phyloP scores from a whole-genome alignment of 2,888 invertebrate species.

The Choreutis nemorana region DNA sequence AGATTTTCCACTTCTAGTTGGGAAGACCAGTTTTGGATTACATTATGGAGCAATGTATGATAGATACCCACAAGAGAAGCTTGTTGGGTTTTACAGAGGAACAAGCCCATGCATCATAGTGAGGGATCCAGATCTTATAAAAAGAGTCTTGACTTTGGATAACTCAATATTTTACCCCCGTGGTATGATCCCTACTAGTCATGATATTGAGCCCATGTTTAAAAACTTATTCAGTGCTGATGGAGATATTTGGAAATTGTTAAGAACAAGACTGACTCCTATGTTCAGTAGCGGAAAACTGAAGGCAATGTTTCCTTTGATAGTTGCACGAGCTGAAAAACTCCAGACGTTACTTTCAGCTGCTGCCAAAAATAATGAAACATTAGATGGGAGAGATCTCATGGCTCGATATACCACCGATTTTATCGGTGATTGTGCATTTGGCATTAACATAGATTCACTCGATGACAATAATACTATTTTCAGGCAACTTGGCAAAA shows the following conservation, averaged over 20 bases:
- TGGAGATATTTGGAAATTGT: conserved; percentile 39
- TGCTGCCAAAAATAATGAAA: conserved; percentile 17
- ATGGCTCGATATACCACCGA: conserved; percentile 39
- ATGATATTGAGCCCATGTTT: conserved; percentile 25
- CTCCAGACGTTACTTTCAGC: conserved; percentile 16
- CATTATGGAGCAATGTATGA: conserved; percentile 26
- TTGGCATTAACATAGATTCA: conserved; percentile 30
- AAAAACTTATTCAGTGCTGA: conserved; percentile 31
- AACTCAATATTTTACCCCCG: conserved; percentile 32
- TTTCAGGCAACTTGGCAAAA: conserved; percentile 18
- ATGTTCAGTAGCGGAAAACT: conserved; percentile 42
- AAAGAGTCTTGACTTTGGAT: conserved; percentile 21
- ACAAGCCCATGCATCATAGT: conserved; percentile 31
- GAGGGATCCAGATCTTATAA: conserved; percentile 31
- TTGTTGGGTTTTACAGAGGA: conserved; percentile 35
- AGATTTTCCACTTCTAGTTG: conserved; percentile 22
- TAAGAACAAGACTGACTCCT: conserved; percentile 36
- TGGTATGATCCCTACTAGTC: conserved; percentile 21
- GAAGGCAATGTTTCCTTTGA: conserved; percentile 42
- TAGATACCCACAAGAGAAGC: conserved; percentile 34
- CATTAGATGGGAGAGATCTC: conserved; percentile 20
- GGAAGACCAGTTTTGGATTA: conserved; percentile 22
- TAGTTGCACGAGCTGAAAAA: conserved; percentile 36
- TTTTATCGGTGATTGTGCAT: conserved; percentile 37
- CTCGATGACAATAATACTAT: conserved; percentile 27